Evolutionary conservation across 2,888 invertebrate species (phyloP).

Genomic region (Chrysotoxum bicinctum): DNA sequence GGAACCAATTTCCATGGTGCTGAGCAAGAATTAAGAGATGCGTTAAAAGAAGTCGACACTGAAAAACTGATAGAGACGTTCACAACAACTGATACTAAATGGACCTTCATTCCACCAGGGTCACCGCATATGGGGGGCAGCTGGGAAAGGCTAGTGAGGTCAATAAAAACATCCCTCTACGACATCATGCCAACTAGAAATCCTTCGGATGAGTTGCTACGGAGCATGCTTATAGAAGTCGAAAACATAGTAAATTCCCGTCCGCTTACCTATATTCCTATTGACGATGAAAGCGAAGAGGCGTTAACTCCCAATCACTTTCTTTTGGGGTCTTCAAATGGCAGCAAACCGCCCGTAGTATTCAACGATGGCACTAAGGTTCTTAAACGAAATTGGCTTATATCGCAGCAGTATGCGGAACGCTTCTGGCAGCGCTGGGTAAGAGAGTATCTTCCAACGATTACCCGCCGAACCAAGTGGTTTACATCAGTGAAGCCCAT

Average conservation of each 20-base stretch:
- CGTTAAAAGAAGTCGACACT: too few relatives aligned
- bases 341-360: constrained; percentile 8
- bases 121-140: constrained; percentile 30
- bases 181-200: constrained; percentile 47
- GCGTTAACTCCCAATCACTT: too few relatives aligned
- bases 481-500: not conserved
- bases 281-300: too few relatives aligned
- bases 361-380: not conserved
- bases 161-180: constrained; percentile 52
- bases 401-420: constrained; percentile 37
- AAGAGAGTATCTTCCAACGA: constrained; percentile 70
- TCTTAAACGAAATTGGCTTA: constrained; percentile 14
- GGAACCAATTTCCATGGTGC: too few relatives aligned
- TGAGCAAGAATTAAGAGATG: too few relatives aligned
- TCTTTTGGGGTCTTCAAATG: too few relatives aligned
- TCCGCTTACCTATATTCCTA: too few relatives aligned
- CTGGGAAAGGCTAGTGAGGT: constrained; percentile 27
- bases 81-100: too few relatives aligned
- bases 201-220: constrained; percentile 65
- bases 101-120: too few relatives aligned
- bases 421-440: constrained; percentile 73
- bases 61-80: too few relatives aligned
- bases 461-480: constrained; percentile 67
- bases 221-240: constrained; percentile 20
- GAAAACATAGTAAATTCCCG: too few relatives aligned